Base-by-base conservation (phyloP, 2,113 vertebrate species). In the Phocoena sinus region DNA sequence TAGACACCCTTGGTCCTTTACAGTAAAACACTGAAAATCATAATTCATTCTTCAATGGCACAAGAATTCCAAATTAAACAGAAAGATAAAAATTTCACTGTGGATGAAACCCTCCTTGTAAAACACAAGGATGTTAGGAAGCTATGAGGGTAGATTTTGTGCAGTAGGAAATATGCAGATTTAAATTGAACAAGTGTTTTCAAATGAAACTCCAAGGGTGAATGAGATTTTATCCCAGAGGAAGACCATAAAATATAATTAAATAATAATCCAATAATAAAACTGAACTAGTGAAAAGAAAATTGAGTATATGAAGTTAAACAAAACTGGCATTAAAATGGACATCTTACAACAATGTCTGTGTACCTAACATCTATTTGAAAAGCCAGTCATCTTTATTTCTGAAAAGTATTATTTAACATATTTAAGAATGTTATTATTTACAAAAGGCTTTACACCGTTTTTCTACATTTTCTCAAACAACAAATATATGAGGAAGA, bases 221-320 rank as follows among this genome's bases (percentile, higher is more conserved):
- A 94, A 93, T 79, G 47, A 70, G 47, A 14, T 91, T 93, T 88
- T 63, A 63, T 62, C 8, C 23, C 9, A 89, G 33, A 91, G 31
- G 21, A 89, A n/a, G 17, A 85, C 33, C 4, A 94, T n/a, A 84
- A 74, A 65, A 77, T 53, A 62, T 23, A 83, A 76, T 86, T 67
- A 93, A 58, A 65, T 89, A 4, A 41, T 62, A 95, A 77, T 84
- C n/a, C 17, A 91, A 82, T 95, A 93, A 94, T 60, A 85, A 91
- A 89, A 65, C 31, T 87, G 11, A 28, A 71, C 20, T n/a, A 68
- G 15, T 74, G 80, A 83, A 60, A 86, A 58, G 28, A 90, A 89
- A 81, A 67, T 25, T 73, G 5, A 79, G 18, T 50, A n/a, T 62
- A n/a, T 80, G 13, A 94, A 80, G 9, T 92, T 92, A 15, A 53